Base-by-base conservation (phyloP, 2,888 invertebrate genomes). In the Choreutis nemorana region DNA sequence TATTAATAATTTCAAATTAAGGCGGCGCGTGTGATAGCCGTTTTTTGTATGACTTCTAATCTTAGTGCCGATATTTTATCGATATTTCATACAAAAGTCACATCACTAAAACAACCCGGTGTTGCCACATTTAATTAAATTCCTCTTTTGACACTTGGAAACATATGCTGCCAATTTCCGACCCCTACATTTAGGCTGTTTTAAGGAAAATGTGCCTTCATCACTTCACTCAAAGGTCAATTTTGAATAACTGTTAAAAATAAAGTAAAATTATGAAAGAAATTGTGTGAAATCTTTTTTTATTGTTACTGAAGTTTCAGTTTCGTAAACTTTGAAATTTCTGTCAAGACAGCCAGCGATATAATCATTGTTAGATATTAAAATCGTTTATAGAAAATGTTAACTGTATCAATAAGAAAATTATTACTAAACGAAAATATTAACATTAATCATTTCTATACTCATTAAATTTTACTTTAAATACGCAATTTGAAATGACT, bases 101-200 rank as follows among this genome's bases (percentile, higher is more conserved):
- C 57, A 37, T 35, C 48, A 30, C 51, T 55, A 48, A 8, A n/a
- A 28, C 38, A 42, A 35, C 31, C 42, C 62, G 50, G 42, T 40
- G 43, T 32, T 39, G 78, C 64, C 63, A 68, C 67, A 67, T 83
- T 84, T 84, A 83, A 84, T 84, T 83, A 83, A 83, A 83, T 81
- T 81, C 82, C 81, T 70, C 57, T 51, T 45, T 53, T 61, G 55
- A 65, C 68, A 68, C 66, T 72, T 58, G 33, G 46, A 44, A 63
- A 60, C 78, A 77, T 78, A 75, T 77, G 78, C 71, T 71, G 62
- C 75, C 65, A 72, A 71, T 71, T 59, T 48, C 23, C 28, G 32
- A 36, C 40, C 41, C 39, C 16, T 28, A 28, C 30, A 24, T 25
- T 30, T 12, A 7, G 12, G 18, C 20, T 14, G 23, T n/a, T 28